These are phyloP conservation scores for Autographa gamma DNA, from an alignment of 2,888 invertebrate species.

Conservation along the genomic window DNA sequence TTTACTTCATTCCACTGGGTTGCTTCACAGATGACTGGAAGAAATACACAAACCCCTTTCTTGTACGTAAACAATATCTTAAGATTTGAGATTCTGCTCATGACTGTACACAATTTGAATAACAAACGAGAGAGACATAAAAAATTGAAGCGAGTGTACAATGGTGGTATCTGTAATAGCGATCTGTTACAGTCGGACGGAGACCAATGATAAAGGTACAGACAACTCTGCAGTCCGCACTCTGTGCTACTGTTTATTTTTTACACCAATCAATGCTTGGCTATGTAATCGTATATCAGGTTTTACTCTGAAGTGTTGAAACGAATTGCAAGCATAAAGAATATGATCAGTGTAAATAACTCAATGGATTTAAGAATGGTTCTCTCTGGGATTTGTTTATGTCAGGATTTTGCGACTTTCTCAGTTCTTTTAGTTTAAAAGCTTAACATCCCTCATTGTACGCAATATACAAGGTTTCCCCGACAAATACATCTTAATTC, in stretches of 20 bases:
- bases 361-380: neutral
- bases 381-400: no score
- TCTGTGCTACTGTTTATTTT: neutral
- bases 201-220: slow-evolving; percentile 1
- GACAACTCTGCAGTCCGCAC: neutral
- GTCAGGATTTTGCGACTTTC: no score
- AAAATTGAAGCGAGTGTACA: slow-evolving; percentile 1
- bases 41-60: slow-evolving; percentile 4
- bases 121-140: slow-evolving; percentile 6
- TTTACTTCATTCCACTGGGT: slow-evolving; percentile 4
- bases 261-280: neutral
- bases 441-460: neutral
- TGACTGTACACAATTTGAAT: slow-evolving; percentile 8
- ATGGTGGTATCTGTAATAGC: slow-evolving; percentile 5
- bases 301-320: neutral
- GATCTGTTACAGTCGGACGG: slow-evolving; percentile 4
- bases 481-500: neutral
- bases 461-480: neutral
- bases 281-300: neutral
- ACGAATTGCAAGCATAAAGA: neutral
- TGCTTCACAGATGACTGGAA: slow-evolving; percentile 1
- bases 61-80: slow-evolving; percentile 4
- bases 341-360: neutral
- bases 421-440: neutral
- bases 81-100: neutral